Conservation (phyloP, 2,113 vertebrate species). For the Sula dactylatra region DNA sequence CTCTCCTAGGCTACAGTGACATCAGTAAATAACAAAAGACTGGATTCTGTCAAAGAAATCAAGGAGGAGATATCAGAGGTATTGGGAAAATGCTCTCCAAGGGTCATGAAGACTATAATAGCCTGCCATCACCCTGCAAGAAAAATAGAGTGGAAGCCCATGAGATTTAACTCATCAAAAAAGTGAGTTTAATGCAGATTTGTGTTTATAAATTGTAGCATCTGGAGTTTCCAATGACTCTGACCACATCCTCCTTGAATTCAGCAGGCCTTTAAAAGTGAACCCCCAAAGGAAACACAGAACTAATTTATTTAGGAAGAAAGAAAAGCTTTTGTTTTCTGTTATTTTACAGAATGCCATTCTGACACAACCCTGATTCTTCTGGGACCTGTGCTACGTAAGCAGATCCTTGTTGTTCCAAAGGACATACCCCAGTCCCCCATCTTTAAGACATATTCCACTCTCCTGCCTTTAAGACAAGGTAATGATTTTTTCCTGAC, state of each 20-base stretch:
- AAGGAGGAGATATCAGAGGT: background rate
- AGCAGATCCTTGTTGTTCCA: background rate
- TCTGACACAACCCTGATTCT: background rate
- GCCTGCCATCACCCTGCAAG: background rate
- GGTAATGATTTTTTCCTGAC: background rate
- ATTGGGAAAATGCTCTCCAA: background rate
- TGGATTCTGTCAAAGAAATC: slow-evolving; percentile 22
- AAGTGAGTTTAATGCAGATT: slow-evolving; percentile 9
- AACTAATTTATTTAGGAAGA: slow-evolving; percentile 16
- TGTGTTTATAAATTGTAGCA: slow-evolving; percentile 1
- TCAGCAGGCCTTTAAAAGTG: background rate
- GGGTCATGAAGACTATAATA: background rate
- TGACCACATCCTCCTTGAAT: slow-evolving; percentile 47
- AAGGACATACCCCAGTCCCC: background rate
- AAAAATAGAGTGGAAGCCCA: slow-evolving; percentile 4
- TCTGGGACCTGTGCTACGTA: background rate
- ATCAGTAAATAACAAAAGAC: slow-evolving; percentile 53
- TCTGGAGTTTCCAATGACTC: slow-evolving; percentile 25
- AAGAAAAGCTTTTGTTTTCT: slow-evolving; percentile 47
- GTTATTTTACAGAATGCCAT: slow-evolving; percentile 13
- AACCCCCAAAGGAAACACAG: slow-evolving; percentile 42
- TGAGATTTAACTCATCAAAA: slow-evolving; percentile 23
- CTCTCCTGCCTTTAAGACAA: background rate
- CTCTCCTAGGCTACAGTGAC: slow-evolving; percentile 62
- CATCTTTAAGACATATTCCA: background rate